Evolutionary conservation across 2,888 invertebrate genomes (phyloP).

Genomic region (Timema podura): DNA sequence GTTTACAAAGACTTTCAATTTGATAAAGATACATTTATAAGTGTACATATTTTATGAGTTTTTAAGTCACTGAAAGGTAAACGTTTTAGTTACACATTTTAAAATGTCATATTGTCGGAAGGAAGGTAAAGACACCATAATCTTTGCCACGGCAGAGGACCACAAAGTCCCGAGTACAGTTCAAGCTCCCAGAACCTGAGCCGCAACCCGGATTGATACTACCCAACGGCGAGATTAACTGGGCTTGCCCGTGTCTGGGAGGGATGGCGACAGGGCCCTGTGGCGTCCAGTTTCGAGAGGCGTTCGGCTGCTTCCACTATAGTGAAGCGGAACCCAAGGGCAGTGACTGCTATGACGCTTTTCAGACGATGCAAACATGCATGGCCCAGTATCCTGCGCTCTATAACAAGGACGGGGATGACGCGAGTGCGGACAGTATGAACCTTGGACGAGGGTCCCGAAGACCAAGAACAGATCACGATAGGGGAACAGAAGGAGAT

Average conservation of each 20-base stretch:
- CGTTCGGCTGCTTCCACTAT: slow-evolving; percentile 93
- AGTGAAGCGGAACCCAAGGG: slow-evolving; percentile 87
- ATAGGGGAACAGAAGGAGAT: no score
- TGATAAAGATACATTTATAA: no score
- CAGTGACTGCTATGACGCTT: slow-evolving; percentile 86
- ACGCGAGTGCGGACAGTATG: no score
- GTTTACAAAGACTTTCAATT: neutral
- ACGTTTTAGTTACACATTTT: neutral
- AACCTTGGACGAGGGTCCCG: no score
- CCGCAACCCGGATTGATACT: slow-evolving; percentile 76
- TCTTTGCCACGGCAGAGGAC: slow-evolving; percentile 77
- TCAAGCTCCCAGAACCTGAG: slow-evolving; percentile 64
- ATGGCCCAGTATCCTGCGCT: slow-evolving; percentile 83
- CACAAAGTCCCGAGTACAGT: slow-evolving; percentile 69
- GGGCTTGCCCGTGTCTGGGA: slow-evolving; percentile 95
- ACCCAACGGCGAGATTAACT: slow-evolving; percentile 86
- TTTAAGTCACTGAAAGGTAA: neutral
- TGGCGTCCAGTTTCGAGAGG: slow-evolving; percentile 86
- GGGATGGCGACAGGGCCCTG: slow-evolving; percentile 98
- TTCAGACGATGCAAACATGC: slow-evolving; percentile 86
- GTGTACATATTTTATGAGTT: no score
- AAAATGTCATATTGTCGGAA: slow-evolving; percentile 39
- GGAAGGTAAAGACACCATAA: slow-evolving; percentile 73
- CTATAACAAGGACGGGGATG: slow-evolving; percentile 67
- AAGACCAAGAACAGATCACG: no score